Evolutionary conservation across 2,113 vertebrate species (phyloP).

Genomic region (Malurus melanocephalus): DNA sequence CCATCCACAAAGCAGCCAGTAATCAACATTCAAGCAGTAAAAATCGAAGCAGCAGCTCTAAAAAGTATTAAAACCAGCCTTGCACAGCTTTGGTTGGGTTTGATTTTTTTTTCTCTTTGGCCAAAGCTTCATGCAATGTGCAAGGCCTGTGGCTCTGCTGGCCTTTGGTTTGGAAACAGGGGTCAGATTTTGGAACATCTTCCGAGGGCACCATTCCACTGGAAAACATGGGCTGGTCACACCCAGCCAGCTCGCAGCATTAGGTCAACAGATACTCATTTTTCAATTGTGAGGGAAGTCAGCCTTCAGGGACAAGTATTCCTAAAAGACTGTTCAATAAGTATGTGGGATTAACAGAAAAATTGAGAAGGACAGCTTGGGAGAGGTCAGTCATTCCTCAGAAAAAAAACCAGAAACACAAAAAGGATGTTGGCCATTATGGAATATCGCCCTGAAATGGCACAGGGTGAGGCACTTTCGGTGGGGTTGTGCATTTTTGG

Average conservation of each 20-base stretch:
- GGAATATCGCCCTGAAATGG: not conserved
- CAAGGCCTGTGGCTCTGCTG: not conserved
- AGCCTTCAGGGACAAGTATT: conserved; percentile 45
- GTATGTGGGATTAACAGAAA: not conserved
- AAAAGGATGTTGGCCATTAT: not conserved
- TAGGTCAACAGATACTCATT: conserved; percentile 43
- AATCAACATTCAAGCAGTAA: not conserved
- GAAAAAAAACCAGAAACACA: not conserved
- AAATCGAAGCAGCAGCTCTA: not conserved
- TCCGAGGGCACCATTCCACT: conserved; percentile 53
- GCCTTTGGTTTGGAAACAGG: not conserved
- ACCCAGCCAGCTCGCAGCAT: conserved; percentile 44
- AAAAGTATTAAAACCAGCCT: not conserved
- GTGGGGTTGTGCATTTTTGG: conserved; percentile 37
- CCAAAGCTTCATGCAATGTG: not conserved
- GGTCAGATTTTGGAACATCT: conserved; percentile 10
- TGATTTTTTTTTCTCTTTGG: not conserved
- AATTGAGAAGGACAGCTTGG: not conserved
- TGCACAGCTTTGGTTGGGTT: not conserved
- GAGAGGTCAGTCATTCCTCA: not conserved
- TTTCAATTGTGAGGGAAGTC: conserved; percentile 38
- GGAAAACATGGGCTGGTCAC: conserved; percentile 44
- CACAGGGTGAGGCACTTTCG: conserved; percentile 33
- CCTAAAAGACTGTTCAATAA: conserved; percentile 1
- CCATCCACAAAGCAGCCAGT: not conserved